Conservation (phyloP, 1,140 invertebrate genomes). For the Belonocnema kinseyi region DNA sequence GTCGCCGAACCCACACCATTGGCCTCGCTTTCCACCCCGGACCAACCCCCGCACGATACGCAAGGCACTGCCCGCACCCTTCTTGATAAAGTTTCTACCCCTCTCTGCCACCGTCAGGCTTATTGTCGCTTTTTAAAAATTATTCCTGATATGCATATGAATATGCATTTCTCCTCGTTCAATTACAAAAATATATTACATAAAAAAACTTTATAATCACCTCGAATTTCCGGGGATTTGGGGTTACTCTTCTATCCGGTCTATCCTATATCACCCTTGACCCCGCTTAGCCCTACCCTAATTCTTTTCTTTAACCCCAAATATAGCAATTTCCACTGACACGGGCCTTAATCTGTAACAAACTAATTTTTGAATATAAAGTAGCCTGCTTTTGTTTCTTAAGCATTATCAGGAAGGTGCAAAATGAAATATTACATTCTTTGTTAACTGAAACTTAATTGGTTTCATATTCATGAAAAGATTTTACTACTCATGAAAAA, state of each 20-base stretch:
- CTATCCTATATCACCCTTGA: slow-evolving; percentile 11
- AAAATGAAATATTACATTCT: too few relatives aligned
- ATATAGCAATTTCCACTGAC: slow-evolving; percentile 1
- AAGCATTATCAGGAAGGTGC: too few relatives aligned
- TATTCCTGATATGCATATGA: background rate
- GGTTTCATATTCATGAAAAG: too few relatives aligned
- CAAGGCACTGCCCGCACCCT: background rate
- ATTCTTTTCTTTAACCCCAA: background rate
- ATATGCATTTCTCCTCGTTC: background rate
- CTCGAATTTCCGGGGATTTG: background rate
- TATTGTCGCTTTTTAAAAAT: background rate
- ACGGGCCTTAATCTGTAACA: slow-evolving; percentile 15
- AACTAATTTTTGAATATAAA: background rate
- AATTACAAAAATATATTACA: background rate
- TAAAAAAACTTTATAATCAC: background rate
- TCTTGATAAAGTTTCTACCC: background rate
- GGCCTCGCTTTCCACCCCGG: slow-evolving; percentile 2
- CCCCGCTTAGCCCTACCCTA: background rate
- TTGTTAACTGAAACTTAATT: too few relatives aligned
- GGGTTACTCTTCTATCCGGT: background rate
- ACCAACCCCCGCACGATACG: background rate
- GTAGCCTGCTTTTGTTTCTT: too few relatives aligned
- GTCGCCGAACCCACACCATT: slow-evolving; percentile 18
- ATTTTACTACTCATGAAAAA: too few relatives aligned
- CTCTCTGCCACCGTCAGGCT: background rate